phyloP scores from a whole-genome alignment of 2,797 vertebrate species.

The Zenarchopterus dispar region DNA sequence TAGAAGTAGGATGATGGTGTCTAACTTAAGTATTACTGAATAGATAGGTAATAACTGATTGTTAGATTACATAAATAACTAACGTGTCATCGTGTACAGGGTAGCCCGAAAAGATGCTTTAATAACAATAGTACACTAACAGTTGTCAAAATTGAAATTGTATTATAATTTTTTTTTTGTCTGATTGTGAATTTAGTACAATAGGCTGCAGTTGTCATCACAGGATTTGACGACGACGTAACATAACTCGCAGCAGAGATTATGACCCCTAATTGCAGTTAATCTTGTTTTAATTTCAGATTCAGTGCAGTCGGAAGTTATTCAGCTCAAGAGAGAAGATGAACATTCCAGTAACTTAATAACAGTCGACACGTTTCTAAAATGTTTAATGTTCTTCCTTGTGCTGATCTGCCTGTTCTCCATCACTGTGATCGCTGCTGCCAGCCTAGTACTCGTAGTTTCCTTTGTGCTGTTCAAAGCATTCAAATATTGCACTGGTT shows the following conservation, averaged over 20 bases:
- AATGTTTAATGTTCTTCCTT: neutral
- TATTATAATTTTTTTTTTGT: constrained; percentile 50
- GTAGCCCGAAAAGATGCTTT: constrained; percentile 63
- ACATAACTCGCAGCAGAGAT: constrained; percentile 31
- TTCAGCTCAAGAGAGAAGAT: constrained; percentile 20
- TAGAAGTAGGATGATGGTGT: constrained; percentile 57
- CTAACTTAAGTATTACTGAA: constrained; percentile 59
- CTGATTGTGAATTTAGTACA: constrained; percentile 45
- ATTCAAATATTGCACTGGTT: constrained; percentile 11
- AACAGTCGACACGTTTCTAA: constrained; percentile 3
- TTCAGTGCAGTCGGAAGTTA: constrained; percentile 31
- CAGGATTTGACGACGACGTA: constrained; percentile 47
- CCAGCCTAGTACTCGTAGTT: neutral
- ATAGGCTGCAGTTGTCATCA: constrained; percentile 35
- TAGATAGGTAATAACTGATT: constrained; percentile 42
- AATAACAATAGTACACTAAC: constrained; percentile 40
- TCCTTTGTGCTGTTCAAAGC: constrained; percentile 1
- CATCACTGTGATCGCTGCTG: neutral
- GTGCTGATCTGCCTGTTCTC: neutral
- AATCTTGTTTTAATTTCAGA: constrained; percentile 13
- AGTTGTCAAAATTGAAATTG: constrained; percentile 44
- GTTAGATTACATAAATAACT: constrained; percentile 55
- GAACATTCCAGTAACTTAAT: constrained; percentile 15
- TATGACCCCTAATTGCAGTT: constrained; percentile 31
- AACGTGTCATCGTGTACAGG: constrained; percentile 60